A percentile compares a stretch with the other conserved stretches of the same genome.
Conservation (phyloP, 2,113 vertebrate species). For the Crypturellus undulatus region DNA sequence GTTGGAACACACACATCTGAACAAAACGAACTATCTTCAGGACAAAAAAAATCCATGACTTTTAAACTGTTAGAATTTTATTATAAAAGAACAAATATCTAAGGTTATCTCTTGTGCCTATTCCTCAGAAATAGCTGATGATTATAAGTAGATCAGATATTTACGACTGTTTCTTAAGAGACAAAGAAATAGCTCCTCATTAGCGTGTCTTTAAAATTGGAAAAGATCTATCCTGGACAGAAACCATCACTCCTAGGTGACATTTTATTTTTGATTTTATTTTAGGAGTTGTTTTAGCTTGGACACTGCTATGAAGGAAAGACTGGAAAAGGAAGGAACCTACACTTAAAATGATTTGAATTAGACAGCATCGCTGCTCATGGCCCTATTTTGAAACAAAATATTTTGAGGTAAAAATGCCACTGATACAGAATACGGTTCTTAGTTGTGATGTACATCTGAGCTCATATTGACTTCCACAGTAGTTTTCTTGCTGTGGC, state of each 20-base stretch:
- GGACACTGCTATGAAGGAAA: not conserved
- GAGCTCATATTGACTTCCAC: not conserved
- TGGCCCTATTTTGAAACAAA: not conserved
- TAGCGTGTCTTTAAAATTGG: not conserved
- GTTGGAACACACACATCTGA: not conserved
- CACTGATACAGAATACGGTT: not conserved
- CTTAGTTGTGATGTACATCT: not conserved
- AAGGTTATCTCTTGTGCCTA: not conserved
- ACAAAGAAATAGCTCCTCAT: not conserved
- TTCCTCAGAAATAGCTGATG: not conserved
- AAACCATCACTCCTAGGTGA: not conserved
- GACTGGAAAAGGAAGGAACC: too few species aligned
- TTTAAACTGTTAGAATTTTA: not conserved
- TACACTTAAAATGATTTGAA: not conserved
- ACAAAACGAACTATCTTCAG: not conserved
- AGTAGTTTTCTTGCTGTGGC: not conserved
- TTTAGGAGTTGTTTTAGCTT: not conserved
- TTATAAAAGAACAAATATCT: not conserved
- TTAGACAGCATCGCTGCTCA: not conserved
- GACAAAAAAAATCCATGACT: not conserved
- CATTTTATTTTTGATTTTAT: not conserved
- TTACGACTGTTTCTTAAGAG: not conserved
- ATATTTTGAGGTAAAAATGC: not conserved
- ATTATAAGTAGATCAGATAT: not conserved
- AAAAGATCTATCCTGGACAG: not conserved